phyloP scores from a whole-genome alignment of 2,797 vertebrate species.

The Kryptopterus vitreolus region DNA sequence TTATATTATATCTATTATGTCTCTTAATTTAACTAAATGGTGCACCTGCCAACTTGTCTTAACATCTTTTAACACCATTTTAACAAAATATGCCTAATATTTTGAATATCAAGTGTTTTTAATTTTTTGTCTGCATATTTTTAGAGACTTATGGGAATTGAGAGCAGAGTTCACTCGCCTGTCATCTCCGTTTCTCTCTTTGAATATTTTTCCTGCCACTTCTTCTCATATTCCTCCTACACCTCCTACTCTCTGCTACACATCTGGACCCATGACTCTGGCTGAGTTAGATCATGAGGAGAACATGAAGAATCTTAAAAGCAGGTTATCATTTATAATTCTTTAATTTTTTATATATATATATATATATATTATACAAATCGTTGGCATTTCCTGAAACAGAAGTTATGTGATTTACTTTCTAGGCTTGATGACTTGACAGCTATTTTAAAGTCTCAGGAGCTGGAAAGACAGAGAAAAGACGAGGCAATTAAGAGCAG shows the following conservation, averaged over 20 bases:
- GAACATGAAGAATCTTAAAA: slow-evolving; percentile 66
- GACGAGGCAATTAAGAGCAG: slow-evolving; percentile 68
- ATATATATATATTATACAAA: no score
- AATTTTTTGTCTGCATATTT: slow-evolving; percentile 40
- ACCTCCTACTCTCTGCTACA: slow-evolving; percentile 42
- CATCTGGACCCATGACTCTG: slow-evolving; percentile 58
- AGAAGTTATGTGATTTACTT: slow-evolving; percentile 14
- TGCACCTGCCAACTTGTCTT: no score
- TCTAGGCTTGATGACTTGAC: slow-evolving; percentile 78
- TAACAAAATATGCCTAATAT: not conserved
- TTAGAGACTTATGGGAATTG: slow-evolving; percentile 84
- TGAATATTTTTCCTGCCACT: slow-evolving; percentile 15
- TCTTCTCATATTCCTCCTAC: not conserved
- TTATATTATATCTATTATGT: no score
- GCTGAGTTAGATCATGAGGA: slow-evolving; percentile 63
- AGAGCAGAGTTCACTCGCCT: slow-evolving; percentile 81
- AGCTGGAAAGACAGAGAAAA: slow-evolving; percentile 69
- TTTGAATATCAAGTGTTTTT: not conserved
- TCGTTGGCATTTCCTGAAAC: not conserved
- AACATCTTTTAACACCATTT: no score
- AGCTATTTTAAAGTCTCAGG: slow-evolving; percentile 68
- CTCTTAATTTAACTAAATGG: no score
- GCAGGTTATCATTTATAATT: slow-evolving; percentile 65
- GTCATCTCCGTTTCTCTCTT: slow-evolving; percentile 77
- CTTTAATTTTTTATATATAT: no score